phyloP scores from a whole-genome alignment of 2,113 vertebrate species.

The Mus spicilegus region DNA sequence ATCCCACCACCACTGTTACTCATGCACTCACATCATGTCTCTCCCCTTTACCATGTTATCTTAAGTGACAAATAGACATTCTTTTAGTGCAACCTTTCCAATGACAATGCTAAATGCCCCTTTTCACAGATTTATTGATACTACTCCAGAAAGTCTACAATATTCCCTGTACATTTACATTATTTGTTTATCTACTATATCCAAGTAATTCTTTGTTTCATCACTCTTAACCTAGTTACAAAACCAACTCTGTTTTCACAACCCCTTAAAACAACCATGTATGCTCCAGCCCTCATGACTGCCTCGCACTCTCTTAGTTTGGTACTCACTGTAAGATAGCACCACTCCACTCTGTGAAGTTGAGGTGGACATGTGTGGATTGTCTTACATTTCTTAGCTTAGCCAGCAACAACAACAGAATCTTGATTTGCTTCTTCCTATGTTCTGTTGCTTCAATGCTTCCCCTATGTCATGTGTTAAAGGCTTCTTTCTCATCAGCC shows the following conservation, averaged over 20 bases:
- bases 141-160: neutral
- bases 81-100: neutral
- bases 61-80: neutral
- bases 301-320: neutral
- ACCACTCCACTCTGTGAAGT: neutral
- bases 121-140: neutral
- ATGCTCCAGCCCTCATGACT: neutral
- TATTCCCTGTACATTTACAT: neutral
- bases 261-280: conserved; percentile 24
- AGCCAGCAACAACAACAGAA: neutral
- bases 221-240: neutral
- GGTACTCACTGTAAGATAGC: neutral
- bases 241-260: neutral
- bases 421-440: too few species aligned
- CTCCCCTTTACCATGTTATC: neutral
- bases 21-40: neutral
- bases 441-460: neutral
- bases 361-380: neutral
- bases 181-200: neutral
- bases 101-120: neutral
- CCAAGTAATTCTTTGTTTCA: neutral
- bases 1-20: neutral
- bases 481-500: neutral
- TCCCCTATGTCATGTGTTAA: neutral
- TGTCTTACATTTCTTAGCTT: neutral